Percentiles rank a stretch among this genome's conserved stretches.
Evolutionary conservation across 2,888 invertebrate species (phyloP).

Genomic region (Tethea ocularis): DNA sequence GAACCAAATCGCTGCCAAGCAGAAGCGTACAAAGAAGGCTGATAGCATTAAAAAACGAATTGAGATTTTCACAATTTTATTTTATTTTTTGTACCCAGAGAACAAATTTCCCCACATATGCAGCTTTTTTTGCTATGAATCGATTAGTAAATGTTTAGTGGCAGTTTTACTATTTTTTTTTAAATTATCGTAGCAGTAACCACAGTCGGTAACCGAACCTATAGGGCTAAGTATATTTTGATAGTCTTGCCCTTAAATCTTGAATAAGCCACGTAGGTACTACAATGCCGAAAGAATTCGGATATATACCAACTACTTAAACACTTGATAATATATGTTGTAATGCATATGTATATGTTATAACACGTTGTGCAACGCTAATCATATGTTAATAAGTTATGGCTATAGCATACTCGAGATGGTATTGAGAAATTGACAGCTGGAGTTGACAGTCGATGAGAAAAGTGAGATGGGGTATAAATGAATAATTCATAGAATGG

Average conservation of each 20-base stretch:
- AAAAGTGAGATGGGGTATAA: slow-evolving; percentile 22
- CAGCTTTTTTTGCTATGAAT: no score
- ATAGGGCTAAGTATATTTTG: background rate
- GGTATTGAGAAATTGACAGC: slow-evolving; percentile 35
- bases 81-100: no score
- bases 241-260: background rate
- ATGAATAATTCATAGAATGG: no score
- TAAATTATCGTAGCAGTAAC: no score
- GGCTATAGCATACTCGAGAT: slow-evolving; percentile 17
- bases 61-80: no score
- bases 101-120: no score
- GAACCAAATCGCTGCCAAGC: no score
- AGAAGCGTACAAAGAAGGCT: no score
- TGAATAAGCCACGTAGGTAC: background rate
- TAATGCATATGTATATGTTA: slow-evolving; percentile 31
- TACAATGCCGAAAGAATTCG: background rate
- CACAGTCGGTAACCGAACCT: background rate
- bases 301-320: slow-evolving; percentile 36
- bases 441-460: slow-evolving; percentile 22
- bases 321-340: slow-evolving; percentile 32
- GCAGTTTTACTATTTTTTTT: no score
- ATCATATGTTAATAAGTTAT: slow-evolving; percentile 50
- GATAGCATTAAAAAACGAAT: no score
- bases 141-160: no score
- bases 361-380: slow-evolving; percentile 42